These are phyloP conservation scores for Urocyon cinereoargenteus DNA, from an alignment of 2,797 vertebrate genomes.

Conservation along the genomic window DNA sequence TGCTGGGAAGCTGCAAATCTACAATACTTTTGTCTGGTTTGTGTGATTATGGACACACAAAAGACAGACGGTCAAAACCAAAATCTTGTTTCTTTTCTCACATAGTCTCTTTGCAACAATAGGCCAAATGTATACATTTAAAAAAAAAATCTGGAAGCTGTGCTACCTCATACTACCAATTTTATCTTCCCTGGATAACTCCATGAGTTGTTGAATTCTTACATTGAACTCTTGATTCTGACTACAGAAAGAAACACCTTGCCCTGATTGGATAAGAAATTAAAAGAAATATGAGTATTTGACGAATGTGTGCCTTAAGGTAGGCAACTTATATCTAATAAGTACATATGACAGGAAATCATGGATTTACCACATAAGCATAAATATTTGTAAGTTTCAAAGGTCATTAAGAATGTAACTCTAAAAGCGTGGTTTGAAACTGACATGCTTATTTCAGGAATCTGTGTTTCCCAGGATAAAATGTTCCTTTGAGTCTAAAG, in stretches of 20 bases:
- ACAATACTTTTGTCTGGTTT: neutral
- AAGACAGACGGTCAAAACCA: neutral
- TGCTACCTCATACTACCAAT: neutral
- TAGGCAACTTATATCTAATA: neutral
- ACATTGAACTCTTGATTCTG: constrained; percentile 33
- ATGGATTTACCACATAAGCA: neutral
- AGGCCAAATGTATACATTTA: neutral
- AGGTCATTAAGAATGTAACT: constrained; percentile 51
- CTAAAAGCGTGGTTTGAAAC: constrained; percentile 51
- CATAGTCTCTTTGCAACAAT: neutral
- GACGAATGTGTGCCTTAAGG: neutral
- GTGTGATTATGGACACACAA: neutral
- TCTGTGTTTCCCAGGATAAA: constrained; percentile 60
- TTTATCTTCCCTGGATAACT: constrained; percentile 4
- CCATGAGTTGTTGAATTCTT: constrained; percentile 1
- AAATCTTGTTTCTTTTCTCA: neutral
- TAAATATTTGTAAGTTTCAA: constrained; percentile 37
- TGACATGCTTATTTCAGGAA: constrained; percentile 65
- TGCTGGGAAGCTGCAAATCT: neutral
- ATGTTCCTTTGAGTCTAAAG: constrained; percentile 70
- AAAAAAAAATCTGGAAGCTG: neutral
- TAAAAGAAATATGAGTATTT: constrained; percentile 46
- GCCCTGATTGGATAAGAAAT: neutral
- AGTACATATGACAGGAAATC: neutral
- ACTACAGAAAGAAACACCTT: neutral